phyloP scores from a whole-genome alignment of 2,888 invertebrate genomes.

The Drosophila anomelani region DNA sequence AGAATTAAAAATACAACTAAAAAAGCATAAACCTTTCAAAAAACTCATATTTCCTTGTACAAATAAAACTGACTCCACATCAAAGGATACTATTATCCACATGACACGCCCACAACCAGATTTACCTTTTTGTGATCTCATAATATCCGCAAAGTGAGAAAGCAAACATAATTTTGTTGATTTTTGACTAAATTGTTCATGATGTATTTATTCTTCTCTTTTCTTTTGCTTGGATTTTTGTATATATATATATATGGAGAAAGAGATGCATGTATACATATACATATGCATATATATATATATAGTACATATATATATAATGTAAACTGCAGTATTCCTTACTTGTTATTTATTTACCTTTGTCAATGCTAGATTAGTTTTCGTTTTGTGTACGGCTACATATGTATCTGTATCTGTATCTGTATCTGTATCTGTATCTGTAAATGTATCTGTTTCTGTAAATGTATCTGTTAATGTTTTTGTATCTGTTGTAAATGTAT shows the following conservation, averaged over 20 bases:
- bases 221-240: slow-evolving; percentile 21
- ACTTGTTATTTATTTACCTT: slow-evolving; percentile 37
- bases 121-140: slow-evolving; percentile 12
- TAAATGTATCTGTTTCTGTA: background rate
- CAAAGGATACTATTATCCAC: background rate
- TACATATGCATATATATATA: slow-evolving; percentile 22
- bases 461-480: slow-evolving; percentile 2
- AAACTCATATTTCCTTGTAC: background rate
- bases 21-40: background rate
- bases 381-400: slow-evolving; percentile 49
- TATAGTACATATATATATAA: slow-evolving; percentile 30
- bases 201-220: slow-evolving; percentile 69
- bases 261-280: slow-evolving; percentile 20
- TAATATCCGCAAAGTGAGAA: slow-evolving; percentile 10
- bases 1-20: background rate
- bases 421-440: slow-evolving; percentile 2
- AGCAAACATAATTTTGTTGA: slow-evolving; percentile 43
- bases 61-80: background rate
- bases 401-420: slow-evolving; percentile 33
- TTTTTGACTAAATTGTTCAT: slow-evolving; percentile 77
- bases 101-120: background rate
- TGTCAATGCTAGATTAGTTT: slow-evolving; percentile 46
- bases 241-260: slow-evolving; percentile 13
- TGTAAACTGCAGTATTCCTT: slow-evolving; percentile 51
- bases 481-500: slow-evolving; percentile 25